Evolutionary conservation across 2,113 vertebrate species (phyloP).

Genomic region (Neolamprologus falcicula): DNA sequence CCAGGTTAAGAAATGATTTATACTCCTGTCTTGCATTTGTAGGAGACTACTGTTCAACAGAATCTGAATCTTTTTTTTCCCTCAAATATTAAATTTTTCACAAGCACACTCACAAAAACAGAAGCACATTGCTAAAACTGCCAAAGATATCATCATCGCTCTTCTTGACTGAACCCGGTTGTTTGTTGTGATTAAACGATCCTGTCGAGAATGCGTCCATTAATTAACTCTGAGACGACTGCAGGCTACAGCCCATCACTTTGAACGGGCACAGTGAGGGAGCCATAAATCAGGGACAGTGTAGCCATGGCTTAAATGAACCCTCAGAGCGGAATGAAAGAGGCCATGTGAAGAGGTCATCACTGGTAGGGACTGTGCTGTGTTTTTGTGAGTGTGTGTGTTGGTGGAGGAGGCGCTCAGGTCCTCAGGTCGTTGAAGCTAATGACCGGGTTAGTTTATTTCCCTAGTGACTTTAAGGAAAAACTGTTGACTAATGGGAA

Average conservation of each 20-base stretch:
- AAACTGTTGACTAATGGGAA: constrained; percentile 56
- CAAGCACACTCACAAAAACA: not conserved
- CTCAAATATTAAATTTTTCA: not conserved
- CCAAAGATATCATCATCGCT: constrained; percentile 2
- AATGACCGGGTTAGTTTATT: constrained; percentile 45
- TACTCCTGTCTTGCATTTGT: not conserved
- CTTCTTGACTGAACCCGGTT: not conserved
- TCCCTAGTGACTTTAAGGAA: constrained; percentile 22
- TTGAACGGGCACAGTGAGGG: constrained; percentile 20
- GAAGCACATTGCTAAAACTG: not conserved
- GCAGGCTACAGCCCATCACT: constrained; percentile 34
- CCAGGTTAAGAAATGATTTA: not conserved
- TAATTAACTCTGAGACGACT: constrained; percentile 49
- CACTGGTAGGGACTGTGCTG: constrained; percentile 31
- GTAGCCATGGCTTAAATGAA: constrained; percentile 37
- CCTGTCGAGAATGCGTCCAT: constrained; percentile 35
- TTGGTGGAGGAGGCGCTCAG: not conserved
- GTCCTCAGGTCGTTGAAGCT: constrained; percentile 23
- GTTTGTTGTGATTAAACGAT: constrained; percentile 54
- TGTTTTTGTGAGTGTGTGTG: not conserved
- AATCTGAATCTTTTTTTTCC: not conserved
- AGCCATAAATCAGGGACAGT: constrained; percentile 34
- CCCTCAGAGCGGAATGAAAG: constrained; percentile 58
- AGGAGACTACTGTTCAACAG: not conserved
- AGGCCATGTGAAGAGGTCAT: constrained; percentile 56